These are phyloP conservation scores for Pocillopora grandis DNA, from an alignment of 92 coral and sea anemone species.

Conservation along the genomic window DNA sequence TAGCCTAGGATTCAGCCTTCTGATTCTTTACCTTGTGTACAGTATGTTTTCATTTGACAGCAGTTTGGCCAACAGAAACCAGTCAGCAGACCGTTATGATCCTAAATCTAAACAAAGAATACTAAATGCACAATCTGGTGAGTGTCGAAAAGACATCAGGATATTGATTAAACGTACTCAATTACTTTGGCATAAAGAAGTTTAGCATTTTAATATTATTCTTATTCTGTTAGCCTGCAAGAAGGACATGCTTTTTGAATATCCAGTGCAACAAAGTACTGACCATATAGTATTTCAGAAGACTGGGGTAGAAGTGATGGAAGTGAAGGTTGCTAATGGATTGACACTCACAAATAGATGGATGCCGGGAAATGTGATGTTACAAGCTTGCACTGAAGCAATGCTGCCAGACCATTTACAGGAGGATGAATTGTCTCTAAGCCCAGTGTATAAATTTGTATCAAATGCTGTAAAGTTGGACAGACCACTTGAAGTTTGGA, in stretches of 20 bases:
- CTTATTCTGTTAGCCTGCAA: background rate
- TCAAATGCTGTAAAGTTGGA: background rate
- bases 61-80: background rate
- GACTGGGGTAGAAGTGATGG: constrained; percentile 23
- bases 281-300: constrained; percentile 7
- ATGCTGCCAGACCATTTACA: background rate
- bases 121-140: too few relatives aligned
- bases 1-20: background rate
- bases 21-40: constrained; percentile 8
- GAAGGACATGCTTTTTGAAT: background rate
- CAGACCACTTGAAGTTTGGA: constrained; percentile 5
- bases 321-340: background rate
- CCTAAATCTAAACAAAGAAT: background rate
- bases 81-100: background rate
- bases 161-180: too few relatives aligned
- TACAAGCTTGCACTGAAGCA: constrained; percentile 6
- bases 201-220: background rate
- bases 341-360: background rate
- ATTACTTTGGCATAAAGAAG: too few relatives aligned
- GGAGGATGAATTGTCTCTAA: constrained; percentile 17
- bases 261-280: background rate
- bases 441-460: background rate
- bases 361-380: background rate
- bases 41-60: background rate
- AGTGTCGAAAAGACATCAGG: too few relatives aligned